Conservation (phyloP, 1,140 invertebrate genomes). For the Drosophila mayri region DNA sequence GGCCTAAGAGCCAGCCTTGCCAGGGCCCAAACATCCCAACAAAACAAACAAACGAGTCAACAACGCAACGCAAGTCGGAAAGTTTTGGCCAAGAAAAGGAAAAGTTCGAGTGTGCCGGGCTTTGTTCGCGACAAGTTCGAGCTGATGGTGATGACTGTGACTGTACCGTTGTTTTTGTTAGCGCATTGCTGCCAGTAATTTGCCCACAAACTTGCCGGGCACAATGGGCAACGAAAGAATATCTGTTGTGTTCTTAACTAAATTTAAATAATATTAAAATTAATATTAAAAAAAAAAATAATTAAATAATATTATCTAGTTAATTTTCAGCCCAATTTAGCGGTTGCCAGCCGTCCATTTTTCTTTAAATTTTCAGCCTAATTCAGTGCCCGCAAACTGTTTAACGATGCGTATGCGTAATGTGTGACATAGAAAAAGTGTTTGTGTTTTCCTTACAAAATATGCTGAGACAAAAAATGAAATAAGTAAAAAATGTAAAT, state of each 20-base stretch:
- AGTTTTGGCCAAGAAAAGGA: conserved; percentile 7
- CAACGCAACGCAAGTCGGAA: neutral
- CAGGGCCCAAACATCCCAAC: conserved; percentile 2
- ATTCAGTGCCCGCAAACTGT: neutral
- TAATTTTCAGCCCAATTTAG: neutral
- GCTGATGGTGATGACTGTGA: conserved; percentile 7
- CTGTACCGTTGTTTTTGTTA: conserved; percentile 2
- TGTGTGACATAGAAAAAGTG: neutral
- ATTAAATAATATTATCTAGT: too few relatives aligned
- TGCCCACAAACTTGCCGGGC: neutral
- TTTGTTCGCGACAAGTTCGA: conserved; percentile 23
- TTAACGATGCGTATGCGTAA: neutral
- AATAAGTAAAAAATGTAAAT: too few relatives aligned
- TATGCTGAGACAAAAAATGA: neutral
- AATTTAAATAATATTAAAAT: too few relatives aligned
- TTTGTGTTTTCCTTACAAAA: neutral
- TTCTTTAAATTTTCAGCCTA: neutral
- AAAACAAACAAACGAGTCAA: neutral
- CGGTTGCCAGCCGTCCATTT: neutral
- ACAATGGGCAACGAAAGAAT: neutral
- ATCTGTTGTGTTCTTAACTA: too few relatives aligned
- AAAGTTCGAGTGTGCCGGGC: conserved; percentile 1
- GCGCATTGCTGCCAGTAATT: conserved; percentile 1
- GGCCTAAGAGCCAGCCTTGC: neutral
- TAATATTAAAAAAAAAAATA: too few relatives aligned